Evolutionary conservation across 2,113 vertebrate genomes (phyloP), one percentile per base, ranked within the genome.

Genomic region (Meriones unguiculatus): DNA sequence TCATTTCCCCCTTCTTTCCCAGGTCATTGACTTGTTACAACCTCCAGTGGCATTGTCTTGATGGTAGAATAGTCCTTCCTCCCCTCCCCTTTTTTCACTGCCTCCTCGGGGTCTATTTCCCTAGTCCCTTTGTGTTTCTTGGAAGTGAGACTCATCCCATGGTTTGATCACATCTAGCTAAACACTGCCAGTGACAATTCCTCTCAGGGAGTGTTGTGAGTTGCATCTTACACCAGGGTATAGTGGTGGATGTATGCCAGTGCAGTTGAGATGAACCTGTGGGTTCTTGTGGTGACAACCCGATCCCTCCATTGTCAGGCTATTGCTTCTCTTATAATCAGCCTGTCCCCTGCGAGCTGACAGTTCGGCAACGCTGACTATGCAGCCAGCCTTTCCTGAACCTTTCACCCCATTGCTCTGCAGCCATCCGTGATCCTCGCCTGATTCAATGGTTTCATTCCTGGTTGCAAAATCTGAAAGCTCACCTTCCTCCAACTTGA

Each of bases 361-460:
- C 3, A 30, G 41, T 30, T 38, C 35, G 64, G 59, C 38, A 30
- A 25, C 32, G 24, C 20, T 54, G 77, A 91, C 10, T 12, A 12
- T 7, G 35, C 14, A 73, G 87, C 7, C 70, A 52, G 92, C 15
- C 87, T 88, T 35, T 67, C 93, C 30, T 76, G 75, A 95, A 84
- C 90, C 50, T 91, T 65, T 91, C 87, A 75, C 84, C 89, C 57
- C 5, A 0, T 3, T n/a, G 75, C 87, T 93, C 80, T 10, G 75
- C 57, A 25, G 41, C 46, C 12, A 11, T 20, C 57, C 32, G 28
- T 67, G 85, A 81, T 15, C 72, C 20, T 67, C 32, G 38, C 32
- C 87, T 91, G 95, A 95, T 32, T 94, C 95, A 73, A 18, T 35
- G 22, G 59, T 35, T 92, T 91, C 30, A 9, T 62, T 46, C 0